Conservation (phyloP, 1,140 invertebrate genomes). For the Stegodyphus mimosarum region DNA sequence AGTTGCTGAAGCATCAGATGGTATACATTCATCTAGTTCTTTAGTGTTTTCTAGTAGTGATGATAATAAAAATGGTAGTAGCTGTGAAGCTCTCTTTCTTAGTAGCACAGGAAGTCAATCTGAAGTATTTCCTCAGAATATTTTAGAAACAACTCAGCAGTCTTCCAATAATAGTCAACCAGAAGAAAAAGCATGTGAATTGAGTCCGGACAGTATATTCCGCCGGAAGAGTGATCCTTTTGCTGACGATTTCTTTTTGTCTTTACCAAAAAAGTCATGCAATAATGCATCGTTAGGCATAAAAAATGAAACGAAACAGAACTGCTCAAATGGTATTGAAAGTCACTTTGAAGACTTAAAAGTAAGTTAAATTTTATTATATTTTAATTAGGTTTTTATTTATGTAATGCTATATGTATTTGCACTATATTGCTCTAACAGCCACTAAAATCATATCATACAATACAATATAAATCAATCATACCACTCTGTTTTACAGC, state of each 20-base stretch:
- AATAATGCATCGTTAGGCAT: background rate
- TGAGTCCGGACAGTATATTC: conserved; percentile 59
- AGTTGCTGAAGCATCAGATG: background rate
- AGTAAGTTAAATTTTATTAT: background rate
- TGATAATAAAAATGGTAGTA: background rate
- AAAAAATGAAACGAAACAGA: background rate
- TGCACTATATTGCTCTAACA: background rate
- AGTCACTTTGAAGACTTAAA: background rate
- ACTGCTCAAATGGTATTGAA: background rate
- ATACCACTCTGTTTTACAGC: too few relatives aligned
- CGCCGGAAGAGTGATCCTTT: conserved; percentile 62
- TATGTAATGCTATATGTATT: background rate
- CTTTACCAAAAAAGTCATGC: conserved; percentile 40
- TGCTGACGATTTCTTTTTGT: conserved; percentile 63
- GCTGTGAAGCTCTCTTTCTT: conserved; percentile 22
- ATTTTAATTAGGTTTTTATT: background rate
- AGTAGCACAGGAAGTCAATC: conserved; percentile 5
- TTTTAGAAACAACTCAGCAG: background rate
- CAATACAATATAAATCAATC: too few relatives aligned
- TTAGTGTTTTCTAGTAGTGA: conserved; percentile 31
- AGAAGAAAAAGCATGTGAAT: background rate
- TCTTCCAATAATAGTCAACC: background rate
- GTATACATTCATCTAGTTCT: conserved; percentile 37
- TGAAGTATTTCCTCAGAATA: conserved; percentile 3
- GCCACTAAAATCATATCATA: background rate